Evolutionary conservation across 2,888 invertebrate species (phyloP).

Genomic region (Thereva nobilitata): DNA sequence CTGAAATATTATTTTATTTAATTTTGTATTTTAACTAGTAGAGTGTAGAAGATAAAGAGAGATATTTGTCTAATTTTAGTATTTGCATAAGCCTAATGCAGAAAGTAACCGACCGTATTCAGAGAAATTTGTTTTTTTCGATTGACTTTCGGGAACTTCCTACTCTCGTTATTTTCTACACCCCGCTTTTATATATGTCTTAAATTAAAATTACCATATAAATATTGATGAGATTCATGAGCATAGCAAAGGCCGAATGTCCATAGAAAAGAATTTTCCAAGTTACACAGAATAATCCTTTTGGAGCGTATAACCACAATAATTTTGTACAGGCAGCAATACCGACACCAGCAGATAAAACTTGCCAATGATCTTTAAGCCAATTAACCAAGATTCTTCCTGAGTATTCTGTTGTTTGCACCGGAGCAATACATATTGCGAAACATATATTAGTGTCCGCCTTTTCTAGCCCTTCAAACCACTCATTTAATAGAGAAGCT

Average conservation of each 20-base stretch:
- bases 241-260: constrained; percentile 52
- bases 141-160: too few relatives aligned
- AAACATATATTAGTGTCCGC: constrained; percentile 69
- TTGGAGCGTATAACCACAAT: constrained; percentile 65
- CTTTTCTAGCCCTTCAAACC: constrained; percentile 74
- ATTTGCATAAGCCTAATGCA: neutral
- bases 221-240: constrained; percentile 53
- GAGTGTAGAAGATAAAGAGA: too few relatives aligned
- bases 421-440: constrained; percentile 67
- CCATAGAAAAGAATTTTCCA: constrained; percentile 58
- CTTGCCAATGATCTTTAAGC: constrained; percentile 69
- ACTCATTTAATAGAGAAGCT: constrained; percentile 73
- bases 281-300: constrained; percentile 61
- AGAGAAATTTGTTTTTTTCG: too few relatives aligned
- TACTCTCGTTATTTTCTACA: too few relatives aligned
- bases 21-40: too few relatives aligned
- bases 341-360: constrained; percentile 60
- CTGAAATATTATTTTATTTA: constrained; percentile 58
- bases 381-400: constrained; percentile 76
- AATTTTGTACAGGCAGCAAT: constrained; percentile 51
- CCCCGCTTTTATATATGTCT: too few relatives aligned
- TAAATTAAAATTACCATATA: constrained; percentile 48
- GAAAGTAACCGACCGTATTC: neutral
- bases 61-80: too few relatives aligned
- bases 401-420: constrained; percentile 73